Percentiles rank a stretch among this genome's conserved stretches.
Conservation (phyloP, 23 tunicate genomes). For the Aplidium turbinatum region DNA sequence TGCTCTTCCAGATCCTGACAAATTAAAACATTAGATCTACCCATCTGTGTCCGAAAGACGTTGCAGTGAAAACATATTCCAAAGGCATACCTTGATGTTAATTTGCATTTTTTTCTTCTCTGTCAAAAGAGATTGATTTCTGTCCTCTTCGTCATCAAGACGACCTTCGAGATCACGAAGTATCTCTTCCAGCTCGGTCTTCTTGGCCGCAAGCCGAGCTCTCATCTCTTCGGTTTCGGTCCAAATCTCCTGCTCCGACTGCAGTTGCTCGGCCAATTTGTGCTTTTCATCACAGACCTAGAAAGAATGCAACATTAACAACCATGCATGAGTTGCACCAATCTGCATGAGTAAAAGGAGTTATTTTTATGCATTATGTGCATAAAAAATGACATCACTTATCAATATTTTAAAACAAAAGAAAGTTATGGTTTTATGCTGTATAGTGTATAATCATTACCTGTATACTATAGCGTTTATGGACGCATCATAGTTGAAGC, state of each 20-base stretch:
- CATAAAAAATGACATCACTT: too few species aligned
- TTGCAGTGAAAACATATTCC: too few species aligned
- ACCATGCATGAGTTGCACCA: neutral
- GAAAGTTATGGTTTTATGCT: too few species aligned
- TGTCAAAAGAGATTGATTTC: slow-evolving; percentile 42
- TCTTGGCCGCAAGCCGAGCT: slow-evolving; percentile 72
- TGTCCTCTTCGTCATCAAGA: slow-evolving; percentile 94
- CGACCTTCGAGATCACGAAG: slow-evolving; percentile 82
- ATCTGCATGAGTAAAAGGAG: too few species aligned
- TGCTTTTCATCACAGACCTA: slow-evolving; percentile 72
- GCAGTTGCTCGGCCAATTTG: slow-evolving; percentile 67
- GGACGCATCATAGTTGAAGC: too few species aligned
- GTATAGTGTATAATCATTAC: too few species aligned
- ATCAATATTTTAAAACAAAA: too few species aligned
- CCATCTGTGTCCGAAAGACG: too few species aligned
- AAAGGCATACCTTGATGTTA: slow-evolving; percentile 63
- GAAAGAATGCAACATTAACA: neutral
- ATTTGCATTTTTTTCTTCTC: slow-evolving; percentile 86
- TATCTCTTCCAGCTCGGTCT: slow-evolving; percentile 93
- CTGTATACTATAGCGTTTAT: too few species aligned
- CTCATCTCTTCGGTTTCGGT: slow-evolving; percentile 91
- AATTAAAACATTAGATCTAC: too few species aligned
- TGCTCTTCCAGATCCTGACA: slow-evolving; percentile 91
- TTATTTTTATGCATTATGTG: too few species aligned
- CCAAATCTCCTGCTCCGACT: slow-evolving; percentile 57